Evolutionary conservation across 2,797 vertebrate species (phyloP).

Genomic region (Gymnothorax reevesii): DNA sequence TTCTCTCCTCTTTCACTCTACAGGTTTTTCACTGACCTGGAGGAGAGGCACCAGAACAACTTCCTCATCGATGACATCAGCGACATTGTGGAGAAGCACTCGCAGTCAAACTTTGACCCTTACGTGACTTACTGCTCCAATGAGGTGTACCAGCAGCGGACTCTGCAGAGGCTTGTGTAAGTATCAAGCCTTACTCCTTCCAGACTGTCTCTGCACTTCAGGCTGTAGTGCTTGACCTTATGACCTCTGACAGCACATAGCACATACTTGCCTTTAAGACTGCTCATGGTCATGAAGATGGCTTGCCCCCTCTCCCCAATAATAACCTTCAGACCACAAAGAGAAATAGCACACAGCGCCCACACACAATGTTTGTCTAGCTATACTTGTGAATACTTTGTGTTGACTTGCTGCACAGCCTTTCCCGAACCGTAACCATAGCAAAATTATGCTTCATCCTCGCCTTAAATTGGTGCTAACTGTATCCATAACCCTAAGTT

Average conservation of each 20-base stretch:
- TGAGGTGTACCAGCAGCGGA: conserved; percentile 96
- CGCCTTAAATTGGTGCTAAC: too few relatives aligned
- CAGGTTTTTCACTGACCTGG: conserved; percentile 93
- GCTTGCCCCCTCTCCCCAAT: conserved; percentile 1
- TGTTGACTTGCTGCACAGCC: too few relatives aligned
- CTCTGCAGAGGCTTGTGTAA: conserved; percentile 90
- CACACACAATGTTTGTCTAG: not conserved
- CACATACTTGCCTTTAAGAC: not conserved
- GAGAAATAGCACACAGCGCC: conserved; percentile 7
- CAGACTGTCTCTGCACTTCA: not conserved
- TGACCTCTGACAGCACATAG: not conserved
- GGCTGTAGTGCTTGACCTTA: not conserved
- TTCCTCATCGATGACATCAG: conserved; percentile 90
- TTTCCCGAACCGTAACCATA: too few relatives aligned
- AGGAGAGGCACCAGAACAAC: conserved; percentile 86
- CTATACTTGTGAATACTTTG: not conserved
- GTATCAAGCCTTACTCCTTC: conserved; percentile 45
- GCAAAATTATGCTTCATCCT: too few relatives aligned
- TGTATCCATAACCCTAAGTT: too few relatives aligned
- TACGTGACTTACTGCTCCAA: conserved; percentile 97
- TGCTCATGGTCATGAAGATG: conserved; percentile 17
- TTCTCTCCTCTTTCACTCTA: not conserved
- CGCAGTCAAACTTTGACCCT: conserved; percentile 87
- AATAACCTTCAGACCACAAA: not conserved
- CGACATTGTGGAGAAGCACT: conserved; percentile 87